A percentile compares a stretch with the other conserved stretches of the same genome.
Conservation (phyloP, 2,797 vertebrate species). For the Danio tinwini region DNA sequence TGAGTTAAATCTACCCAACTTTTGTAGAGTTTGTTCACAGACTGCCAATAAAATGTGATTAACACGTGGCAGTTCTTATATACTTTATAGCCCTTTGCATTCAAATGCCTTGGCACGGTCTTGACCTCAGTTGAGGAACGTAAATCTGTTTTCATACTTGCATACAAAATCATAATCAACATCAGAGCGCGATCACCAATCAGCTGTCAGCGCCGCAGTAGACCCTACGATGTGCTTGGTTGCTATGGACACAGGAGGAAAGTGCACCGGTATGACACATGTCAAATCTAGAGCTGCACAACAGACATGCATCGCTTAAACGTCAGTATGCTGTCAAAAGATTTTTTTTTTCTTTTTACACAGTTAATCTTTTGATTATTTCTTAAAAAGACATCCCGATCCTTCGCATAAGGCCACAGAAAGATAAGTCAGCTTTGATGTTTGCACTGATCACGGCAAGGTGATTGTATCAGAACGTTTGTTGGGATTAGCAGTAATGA, state of each 20-base stretch:
- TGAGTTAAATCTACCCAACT: no score
- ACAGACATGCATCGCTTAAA: slow-evolving; percentile 62
- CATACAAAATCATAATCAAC: slow-evolving; percentile 58
- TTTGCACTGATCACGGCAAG: slow-evolving; percentile 65
- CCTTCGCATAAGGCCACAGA: slow-evolving; percentile 1
- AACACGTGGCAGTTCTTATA: no score
- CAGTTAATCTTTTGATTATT: slow-evolving; percentile 71
- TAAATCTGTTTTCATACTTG: not conserved
- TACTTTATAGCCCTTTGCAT: no score
- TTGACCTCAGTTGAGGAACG: slow-evolving; percentile 3
- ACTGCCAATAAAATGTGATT: no score
- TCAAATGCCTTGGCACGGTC: not conserved
- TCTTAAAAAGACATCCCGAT: slow-evolving; percentile 49
- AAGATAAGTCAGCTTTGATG: slow-evolving; percentile 70
- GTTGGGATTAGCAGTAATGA: slow-evolving; percentile 75
- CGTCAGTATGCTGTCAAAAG: slow-evolving; percentile 65
- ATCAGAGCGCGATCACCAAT: slow-evolving; percentile 71
- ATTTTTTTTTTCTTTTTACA: slow-evolving; percentile 70
- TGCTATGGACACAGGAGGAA: slow-evolving; percentile 74
- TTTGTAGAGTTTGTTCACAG: no score
- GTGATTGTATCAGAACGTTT: slow-evolving; percentile 68
- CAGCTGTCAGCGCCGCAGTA: slow-evolving; percentile 66
- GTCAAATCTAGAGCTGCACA: slow-evolving; percentile 61
- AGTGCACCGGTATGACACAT: slow-evolving; percentile 60
- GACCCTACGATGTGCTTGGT: slow-evolving; percentile 65